Evolutionary conservation across 2,797 vertebrate species (phyloP), one percentile per base, ranked within the genome.

Genomic region (Rhinoraja longicauda): DNA sequence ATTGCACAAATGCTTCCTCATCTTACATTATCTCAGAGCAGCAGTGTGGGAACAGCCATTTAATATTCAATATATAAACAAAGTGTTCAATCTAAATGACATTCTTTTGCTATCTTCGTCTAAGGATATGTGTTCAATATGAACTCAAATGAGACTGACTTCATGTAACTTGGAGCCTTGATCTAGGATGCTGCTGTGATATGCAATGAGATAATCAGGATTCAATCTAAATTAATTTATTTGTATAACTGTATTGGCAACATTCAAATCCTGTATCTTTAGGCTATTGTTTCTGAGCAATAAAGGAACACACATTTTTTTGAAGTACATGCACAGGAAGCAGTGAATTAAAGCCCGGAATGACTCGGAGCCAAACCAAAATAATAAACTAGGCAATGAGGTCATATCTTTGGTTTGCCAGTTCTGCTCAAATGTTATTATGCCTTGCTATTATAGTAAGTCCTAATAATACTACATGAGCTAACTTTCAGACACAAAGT

Each of bases 381-480:
- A 75, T 92, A 92, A 92, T 92, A 92, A 75, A 92, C 70, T 17
- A 19, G 24, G 90, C 90, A 75, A 75, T 92, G 90, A 92, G 70
- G 70, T 92, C 90, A 92, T 91, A 91, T 92, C 72, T 92, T 53
- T 92, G 90, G 45, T 57, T 92, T 53, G 70, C 70, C 53, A 29
- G 36, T 75, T 75, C 67, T 26, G 45, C 39, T 53, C 45, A 24
- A 92, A 75, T 26, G 26, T 53, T 53, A n/a, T 75, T 75, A 75
- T 92, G 73, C 72, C 90, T 92, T 90, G 57, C 39, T 73, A 70
- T 73, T 73, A 75, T 53, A 29, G 39, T 57, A 57, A 24, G n/a
- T 75, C 12, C 64, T 45, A 75, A 53, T 75, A 92, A 92, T 75
- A 73, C 13, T 75, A 10, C 73, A n/a, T 91, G 24, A 92, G 72